phyloP scores from a whole-genome alignment of 2,113 vertebrate species.

The Lonchura striata region DNA sequence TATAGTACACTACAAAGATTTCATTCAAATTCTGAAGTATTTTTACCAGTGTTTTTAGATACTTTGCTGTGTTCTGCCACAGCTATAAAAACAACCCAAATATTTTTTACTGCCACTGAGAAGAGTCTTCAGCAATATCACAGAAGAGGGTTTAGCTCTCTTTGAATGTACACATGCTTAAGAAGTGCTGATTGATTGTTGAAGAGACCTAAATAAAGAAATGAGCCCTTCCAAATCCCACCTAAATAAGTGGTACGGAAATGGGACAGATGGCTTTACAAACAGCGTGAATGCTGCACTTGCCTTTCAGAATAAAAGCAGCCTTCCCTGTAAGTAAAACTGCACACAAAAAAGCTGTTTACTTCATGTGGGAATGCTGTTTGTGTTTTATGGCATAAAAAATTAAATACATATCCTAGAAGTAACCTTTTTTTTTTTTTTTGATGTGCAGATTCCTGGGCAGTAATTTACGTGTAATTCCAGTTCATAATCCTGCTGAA shows the following conservation, averaged over 20 bases:
- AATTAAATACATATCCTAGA: background rate
- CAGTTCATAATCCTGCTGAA: slow-evolving; percentile 82
- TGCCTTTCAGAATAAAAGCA: background rate
- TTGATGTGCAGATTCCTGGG: slow-evolving; percentile 83
- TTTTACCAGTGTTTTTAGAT: background rate
- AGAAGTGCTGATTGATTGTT: background rate
- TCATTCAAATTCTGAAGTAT: background rate
- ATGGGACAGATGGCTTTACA: background rate
- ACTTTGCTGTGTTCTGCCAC: background rate
- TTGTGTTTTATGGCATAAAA: background rate
- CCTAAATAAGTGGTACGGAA: background rate
- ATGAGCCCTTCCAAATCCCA: background rate
- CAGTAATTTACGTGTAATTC: slow-evolving; percentile 84
- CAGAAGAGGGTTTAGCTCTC: background rate
- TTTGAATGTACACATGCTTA: background rate
- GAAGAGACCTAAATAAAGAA: background rate
- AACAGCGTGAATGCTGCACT: background rate
- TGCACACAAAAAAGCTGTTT: background rate
- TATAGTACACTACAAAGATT: background rate
- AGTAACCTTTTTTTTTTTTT: slow-evolving; percentile 10
- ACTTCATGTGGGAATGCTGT: background rate
- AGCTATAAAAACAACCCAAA: background rate
- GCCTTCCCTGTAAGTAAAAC: background rate
- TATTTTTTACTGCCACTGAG: background rate
- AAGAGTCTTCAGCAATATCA: background rate